Percentiles rank a stretch among this genome's conserved stretches.
phyloP scores from a whole-genome alignment of 2,113 vertebrate genomes.

The Hylia prasina region DNA sequence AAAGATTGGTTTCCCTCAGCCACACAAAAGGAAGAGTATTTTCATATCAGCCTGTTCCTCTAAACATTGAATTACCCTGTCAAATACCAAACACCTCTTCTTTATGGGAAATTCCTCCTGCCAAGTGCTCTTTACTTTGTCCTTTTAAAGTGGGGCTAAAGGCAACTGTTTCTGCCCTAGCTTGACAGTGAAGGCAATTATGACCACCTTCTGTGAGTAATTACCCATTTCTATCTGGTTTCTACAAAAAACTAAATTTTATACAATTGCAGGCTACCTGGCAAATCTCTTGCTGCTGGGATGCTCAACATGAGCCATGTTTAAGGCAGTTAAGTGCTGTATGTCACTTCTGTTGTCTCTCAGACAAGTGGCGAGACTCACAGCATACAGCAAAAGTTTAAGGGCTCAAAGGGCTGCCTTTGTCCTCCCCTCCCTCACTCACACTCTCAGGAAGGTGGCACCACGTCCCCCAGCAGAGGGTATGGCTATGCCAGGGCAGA shows the following conservation, averaged over 20 bases:
- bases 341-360: background rate
- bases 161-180: slow-evolving; percentile 29
- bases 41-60: slow-evolving; percentile 3
- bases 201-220: slow-evolving; percentile 40
- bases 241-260: background rate
- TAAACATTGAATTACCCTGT: slow-evolving; percentile 44
- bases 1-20: background rate
- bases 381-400: accelerated
- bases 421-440: background rate
- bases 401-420: background rate
- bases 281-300: background rate
- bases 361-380: accelerated
- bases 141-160: slow-evolving; percentile 33
- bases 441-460: background rate
- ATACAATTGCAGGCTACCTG: background rate
- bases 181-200: slow-evolving; percentile 40
- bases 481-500: background rate
- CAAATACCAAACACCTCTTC: slow-evolving; percentile 38
- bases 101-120: slow-evolving; percentile 34
- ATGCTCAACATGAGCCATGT: background rate
- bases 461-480: accelerated
- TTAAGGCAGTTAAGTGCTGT: background rate
- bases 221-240: slow-evolving; percentile 9
- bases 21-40: slow-evolving; percentile 7
- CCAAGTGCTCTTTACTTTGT: slow-evolving; percentile 18